Conservation (phyloP, 2,113 vertebrate species). For the Halcyon senegalensis region DNA sequence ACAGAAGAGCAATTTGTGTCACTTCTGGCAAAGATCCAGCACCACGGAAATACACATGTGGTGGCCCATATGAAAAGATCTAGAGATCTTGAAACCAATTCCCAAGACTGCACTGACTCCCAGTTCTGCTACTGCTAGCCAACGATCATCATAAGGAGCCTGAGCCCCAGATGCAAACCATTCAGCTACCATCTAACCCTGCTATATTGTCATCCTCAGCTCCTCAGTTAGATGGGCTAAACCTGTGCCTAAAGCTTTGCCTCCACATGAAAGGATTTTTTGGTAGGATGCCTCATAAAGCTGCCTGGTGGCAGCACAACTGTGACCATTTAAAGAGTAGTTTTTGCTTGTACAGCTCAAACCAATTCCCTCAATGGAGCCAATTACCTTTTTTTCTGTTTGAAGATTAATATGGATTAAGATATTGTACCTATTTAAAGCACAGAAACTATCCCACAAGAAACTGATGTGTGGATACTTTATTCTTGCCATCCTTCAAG, state of each 20-base stretch:
- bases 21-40: not conserved
- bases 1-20: not conserved
- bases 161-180: not conserved
- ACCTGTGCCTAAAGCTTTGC: conserved; percentile 15
- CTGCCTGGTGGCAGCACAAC: not conserved
- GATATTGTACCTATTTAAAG: not conserved
- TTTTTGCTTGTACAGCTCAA: conserved; percentile 20
- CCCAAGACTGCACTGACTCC: not conserved
- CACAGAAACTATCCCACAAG: not conserved
- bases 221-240: not conserved
- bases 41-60: not conserved
- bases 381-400: not conserved
- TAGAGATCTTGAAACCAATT: not conserved
- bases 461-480: not conserved
- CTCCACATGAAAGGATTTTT: not conserved
- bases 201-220: not conserved
- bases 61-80: not conserved
- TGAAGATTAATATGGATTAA: not conserved
- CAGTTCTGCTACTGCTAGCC: not conserved
- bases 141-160: fast-evolving
- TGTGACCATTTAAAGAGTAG: not conserved
- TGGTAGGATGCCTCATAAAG: not conserved
- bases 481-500: not conserved
- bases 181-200: not conserved
- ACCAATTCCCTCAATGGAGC: not conserved